These are phyloP conservation scores for Tenualosa thibaudeaui DNA, from an alignment of 2,797 vertebrate genomes.

Conservation along the genomic window DNA sequence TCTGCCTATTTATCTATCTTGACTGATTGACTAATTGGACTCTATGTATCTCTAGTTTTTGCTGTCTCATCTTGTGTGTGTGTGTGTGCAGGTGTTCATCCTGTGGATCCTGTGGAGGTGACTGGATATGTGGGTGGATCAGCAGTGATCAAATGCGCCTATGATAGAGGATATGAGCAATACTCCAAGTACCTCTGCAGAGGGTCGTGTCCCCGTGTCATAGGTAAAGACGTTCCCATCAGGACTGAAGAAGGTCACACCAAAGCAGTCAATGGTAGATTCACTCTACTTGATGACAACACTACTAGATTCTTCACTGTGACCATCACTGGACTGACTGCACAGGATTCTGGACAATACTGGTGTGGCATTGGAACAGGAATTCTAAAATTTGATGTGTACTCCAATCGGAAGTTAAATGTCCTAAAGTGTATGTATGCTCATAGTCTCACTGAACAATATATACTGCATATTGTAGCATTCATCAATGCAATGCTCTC, in stretches of 20 bases:
- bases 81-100: neutral
- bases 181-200: neutral
- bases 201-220: rapidly evolving
- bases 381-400: neutral
- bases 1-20: too few relatives aligned
- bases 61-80: neutral
- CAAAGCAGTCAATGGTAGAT: neutral
- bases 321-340: neutral
- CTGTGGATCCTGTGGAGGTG: neutral
- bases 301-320: neutral
- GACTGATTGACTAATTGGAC: too few relatives aligned
- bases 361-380: neutral
- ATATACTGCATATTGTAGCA: too few relatives aligned
- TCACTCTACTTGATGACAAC: neutral
- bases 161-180: neutral
- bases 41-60: too few relatives aligned
- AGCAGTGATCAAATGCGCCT: neutral
- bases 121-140: neutral
- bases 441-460: too few relatives aligned
- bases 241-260: neutral
- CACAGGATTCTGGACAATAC: neutral
- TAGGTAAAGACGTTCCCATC: neutral
- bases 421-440: neutral
- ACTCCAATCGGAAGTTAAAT: neutral
- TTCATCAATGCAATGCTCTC: too few relatives aligned